Base-by-base conservation (phyloP, 2,113 vertebrate species). In the Pachyramphus minor region DNA sequence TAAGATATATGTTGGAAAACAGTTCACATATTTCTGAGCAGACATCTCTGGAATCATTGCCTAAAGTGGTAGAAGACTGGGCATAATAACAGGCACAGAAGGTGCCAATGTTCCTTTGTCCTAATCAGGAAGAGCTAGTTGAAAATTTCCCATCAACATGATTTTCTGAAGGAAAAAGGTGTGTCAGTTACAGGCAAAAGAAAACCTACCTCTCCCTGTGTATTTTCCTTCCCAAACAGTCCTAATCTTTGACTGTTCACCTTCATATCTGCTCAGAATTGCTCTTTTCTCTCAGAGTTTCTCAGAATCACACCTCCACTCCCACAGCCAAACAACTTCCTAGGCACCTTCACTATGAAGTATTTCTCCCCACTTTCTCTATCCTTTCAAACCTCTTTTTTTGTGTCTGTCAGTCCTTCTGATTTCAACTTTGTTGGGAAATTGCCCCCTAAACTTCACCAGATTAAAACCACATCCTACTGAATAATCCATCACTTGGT, bases 11-110 rank as follows among this genome's bases (percentile, higher is more conserved):
- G 20, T 50, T 78, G 53, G 28, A 87, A 90, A 72, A 49, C 37
- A 73, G 44, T 80, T 76, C 59, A 42, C 33, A 37, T 83, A 71
- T 81, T 95, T 87, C 86, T 89, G 62, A 89, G 49, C 35, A 93
- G 72, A 78, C 44, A 60, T 72, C 39, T 64, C 60, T 82, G 73
- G 69, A 80, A 87, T 89, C 60, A 8, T 41, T 20, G 3, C 49
- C 53, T 91, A n/a, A 78, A 82, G 9, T 59, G 31, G 73, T 71
- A 84, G 62, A 92, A 93, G n/a, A 60, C 42, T 58, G 47, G 49
- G 56, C 62, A 64, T 52, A 89, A n/a, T 78, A 95, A 86, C 37
- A 90, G 58, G 39, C 77, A 87, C 66, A 92, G 84, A 89, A 95
- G 62, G 77, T 71, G 52, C 31, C 66, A 59, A 3, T 68, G 41